Evolutionary conservation across 92 coral and sea anemone species (phyloP).

Genomic region (Hydrozoanthus gracilis): DNA sequence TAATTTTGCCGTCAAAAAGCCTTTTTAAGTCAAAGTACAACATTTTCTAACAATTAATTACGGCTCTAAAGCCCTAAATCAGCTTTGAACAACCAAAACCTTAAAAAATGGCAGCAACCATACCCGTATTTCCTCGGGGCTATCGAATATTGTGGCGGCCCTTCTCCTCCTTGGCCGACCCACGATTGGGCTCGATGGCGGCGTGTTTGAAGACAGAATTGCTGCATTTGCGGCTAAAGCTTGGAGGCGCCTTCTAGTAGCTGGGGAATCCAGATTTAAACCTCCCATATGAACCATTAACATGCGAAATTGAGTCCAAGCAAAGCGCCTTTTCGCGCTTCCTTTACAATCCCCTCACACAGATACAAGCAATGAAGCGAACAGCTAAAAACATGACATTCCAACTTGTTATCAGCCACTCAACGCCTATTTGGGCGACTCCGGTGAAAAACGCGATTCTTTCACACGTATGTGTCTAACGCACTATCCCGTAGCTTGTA

Average conservation of each 20-base stretch:
- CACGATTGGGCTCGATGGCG: conserved; percentile 44
- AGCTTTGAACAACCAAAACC: background rate
- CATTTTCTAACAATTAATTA: background rate
- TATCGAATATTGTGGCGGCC: conserved; percentile 46
- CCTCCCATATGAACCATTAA: conserved; percentile 52
- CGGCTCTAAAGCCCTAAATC: background rate
- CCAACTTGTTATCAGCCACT: conserved; percentile 42
- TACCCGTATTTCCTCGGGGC: conserved; percentile 56
- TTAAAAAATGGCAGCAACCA: conserved; percentile 11
- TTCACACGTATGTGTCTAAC: background rate
- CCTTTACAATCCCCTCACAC: conserved; percentile 11
- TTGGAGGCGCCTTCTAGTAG: conserved; percentile 42
- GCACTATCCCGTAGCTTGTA: background rate
- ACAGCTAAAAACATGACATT: conserved; percentile 23
- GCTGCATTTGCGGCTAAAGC: conserved; percentile 25
- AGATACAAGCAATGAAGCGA: conserved; percentile 31
- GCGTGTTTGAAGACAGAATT: conserved; percentile 27
- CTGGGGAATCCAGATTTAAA: conserved; percentile 41
- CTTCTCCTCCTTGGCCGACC: conserved; percentile 44
- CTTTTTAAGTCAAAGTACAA: background rate
- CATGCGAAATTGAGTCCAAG: conserved; percentile 14
- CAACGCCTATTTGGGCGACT: conserved; percentile 17
- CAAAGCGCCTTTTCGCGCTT: conserved; percentile 23
- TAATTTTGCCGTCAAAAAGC: conserved; percentile 18
- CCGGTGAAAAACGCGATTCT: background rate